Conservation (phyloP, 2,888 invertebrate species). For the Lumbricus terrestris region DNA sequence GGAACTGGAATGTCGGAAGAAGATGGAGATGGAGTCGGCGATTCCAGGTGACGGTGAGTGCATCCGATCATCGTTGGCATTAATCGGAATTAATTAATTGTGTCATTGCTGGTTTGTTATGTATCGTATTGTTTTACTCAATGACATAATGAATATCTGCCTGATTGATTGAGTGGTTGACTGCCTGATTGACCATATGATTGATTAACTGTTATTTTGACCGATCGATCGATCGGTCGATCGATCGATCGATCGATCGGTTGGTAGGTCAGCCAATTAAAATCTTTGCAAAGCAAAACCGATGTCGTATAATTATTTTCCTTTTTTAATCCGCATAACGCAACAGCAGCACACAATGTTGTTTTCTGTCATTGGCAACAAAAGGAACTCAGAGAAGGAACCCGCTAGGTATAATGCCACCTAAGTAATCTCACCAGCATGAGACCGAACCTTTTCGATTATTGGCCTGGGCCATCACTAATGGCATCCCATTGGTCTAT, state of each 20-base stretch:
- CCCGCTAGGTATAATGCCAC: no score
- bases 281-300: no score
- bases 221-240: not conserved
- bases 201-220: not conserved
- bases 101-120: not conserved
- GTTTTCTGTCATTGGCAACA: no score
- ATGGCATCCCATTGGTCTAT: no score
- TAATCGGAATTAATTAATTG: not conserved
- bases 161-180: not conserved
- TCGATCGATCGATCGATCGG: conserved; percentile 25
- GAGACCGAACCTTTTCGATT: no score
- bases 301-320: not conserved
- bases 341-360: no score
- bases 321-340: not conserved
- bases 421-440: no score
- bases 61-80: not conserved
- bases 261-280: not conserved
- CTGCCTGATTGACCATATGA: not conserved
- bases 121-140: no score
- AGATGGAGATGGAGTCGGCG: conserved; percentile 34
- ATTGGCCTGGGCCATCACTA: no score
- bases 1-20: conserved; percentile 16
- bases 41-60: conserved; percentile 27
- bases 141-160: not conserved
- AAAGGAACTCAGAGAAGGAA: no score